Base-by-base conservation (phyloP, 2,888 invertebrate species). In the Phrixothrix hirtus region DNA sequence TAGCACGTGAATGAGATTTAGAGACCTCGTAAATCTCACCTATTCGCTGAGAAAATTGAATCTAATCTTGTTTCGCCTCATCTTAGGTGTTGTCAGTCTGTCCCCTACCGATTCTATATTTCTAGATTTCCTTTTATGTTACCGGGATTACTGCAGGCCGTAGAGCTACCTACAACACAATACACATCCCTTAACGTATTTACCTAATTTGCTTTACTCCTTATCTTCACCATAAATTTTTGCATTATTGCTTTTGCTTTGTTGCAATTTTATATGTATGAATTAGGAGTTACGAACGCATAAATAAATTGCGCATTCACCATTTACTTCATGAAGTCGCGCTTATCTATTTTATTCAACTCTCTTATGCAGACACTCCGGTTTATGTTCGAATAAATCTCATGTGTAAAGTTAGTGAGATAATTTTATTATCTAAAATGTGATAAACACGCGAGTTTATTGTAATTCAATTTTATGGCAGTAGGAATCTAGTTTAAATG, bases 21-120 rank as follows among this genome's bases (percentile, higher is more conserved):
- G 48, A 47, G 35, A 30, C 47, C 34, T 37, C 52, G 41, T 41
- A 58, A 55, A 58, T 55, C 49, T 55, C 45, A 55, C 53, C 55
- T 55, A 58, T 55, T 58, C 52, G 46, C 49, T 55, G 53, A 44
- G 55, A 49, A 55, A 55, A 58, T 58, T 55, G 55, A 52, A 55
- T 55, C 52, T 58, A 58, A 58, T 58, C 55, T 51, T 53, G 53
- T 53, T 53, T 53, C 47, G 46, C 32, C 38, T 48, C 53, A 53
- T 53, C 47, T 32, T 47, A 53, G 47, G 47, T 53, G 53, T 48
- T 48, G 53, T 47, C 47, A 43, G 43, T 38, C 38, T 37, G 32
- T 41, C 48, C 48, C 53, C 38, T 53, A 37, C 53, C 47, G 32
- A 43, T 53, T 26, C 38, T 38, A 43, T 48, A 53, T 53, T 43